Conservation (phyloP, 2,113 vertebrate genomes). For the Pomatorhinus ruficollis region DNA sequence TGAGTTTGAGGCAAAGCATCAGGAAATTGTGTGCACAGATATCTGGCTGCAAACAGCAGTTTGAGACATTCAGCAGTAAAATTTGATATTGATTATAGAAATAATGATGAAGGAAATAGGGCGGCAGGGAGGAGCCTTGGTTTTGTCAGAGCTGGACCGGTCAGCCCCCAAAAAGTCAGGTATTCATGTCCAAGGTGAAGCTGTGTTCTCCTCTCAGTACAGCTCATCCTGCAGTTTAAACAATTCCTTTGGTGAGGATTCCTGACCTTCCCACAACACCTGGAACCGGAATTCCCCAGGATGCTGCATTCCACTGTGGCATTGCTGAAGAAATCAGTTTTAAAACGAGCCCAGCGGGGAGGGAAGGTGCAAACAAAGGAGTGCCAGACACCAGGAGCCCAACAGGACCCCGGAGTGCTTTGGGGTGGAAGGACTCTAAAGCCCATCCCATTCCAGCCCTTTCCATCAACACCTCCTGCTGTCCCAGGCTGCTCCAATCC, state of each 20-base stretch:
- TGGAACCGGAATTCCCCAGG: not conserved
- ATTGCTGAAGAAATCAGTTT: not conserved
- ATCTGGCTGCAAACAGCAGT: not conserved
- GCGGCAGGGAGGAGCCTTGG: not conserved
- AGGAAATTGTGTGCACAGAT: no score
- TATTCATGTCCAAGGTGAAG: fast-evolving
- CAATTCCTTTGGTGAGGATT: not conserved
- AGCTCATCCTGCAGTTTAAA: not conserved
- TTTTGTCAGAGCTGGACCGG: not conserved
- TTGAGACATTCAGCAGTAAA: not conserved
- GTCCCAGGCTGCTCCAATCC: not conserved
- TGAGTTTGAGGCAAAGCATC: not conserved
- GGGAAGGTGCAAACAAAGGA: not conserved
- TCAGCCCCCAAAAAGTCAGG: fast-evolving
- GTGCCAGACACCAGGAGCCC: not conserved
- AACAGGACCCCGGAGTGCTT: not conserved
- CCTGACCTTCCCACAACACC: not conserved
- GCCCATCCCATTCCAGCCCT: not conserved
- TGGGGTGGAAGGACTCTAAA: not conserved
- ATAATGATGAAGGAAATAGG: not conserved
- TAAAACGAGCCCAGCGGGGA: not conserved
- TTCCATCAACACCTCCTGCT: no score
- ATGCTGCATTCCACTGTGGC: fast-evolving
- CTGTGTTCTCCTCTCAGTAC: not conserved
- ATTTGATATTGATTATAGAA: not conserved